Evolutionary conservation across 2,797 vertebrate species (phyloP), one percentile per base, ranked within the genome.

Genomic region (Periophthalmus magnuspinnatus): DNA sequence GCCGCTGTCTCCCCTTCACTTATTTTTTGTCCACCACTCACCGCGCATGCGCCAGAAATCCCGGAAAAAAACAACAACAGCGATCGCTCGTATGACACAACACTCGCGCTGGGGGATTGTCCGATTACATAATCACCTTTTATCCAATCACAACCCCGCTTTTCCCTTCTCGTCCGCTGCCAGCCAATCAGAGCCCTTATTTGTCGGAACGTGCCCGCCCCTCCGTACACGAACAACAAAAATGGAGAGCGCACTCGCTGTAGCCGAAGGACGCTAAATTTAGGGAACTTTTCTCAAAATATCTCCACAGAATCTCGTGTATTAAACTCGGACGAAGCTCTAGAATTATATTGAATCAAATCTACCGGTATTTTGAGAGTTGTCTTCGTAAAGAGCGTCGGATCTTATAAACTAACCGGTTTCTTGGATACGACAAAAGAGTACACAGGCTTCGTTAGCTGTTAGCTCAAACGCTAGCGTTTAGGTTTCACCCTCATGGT

Each of bases 171-270:
- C 33, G 0, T 50, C 32, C 1, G 1, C 13, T 0, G 28, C 4
- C 6, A 61, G 17, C 89, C 87, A 89, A 91, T 90, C 17, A 81
- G 14, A 0, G 16, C 0, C 50, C 24, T 34, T 0, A n/a, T 62
- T n/a, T 65, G 4, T 36, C 10, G 2, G 6, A 60, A 1, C 2
- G 47, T 32, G 3, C 2, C 78, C 72, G 79, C 88, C 88, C 75
- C 69, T 21, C 2, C 56, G 11, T 50, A 59, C 59, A 68, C 64
- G 63, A 77, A 78, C 70, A 90, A 88, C 82, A 90, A 84, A 90
- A 64, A 90, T 87, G 86, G 88, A 87, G 87, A 64, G 52, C 66
- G 75, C 71, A 76, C 19, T 62, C 67, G 22, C 50, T 79, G 58
- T 78, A 62, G 62, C 22, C n/a, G 19, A 67, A 47, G 67, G 34